Evolutionary conservation across 2,113 vertebrate genomes (phyloP).

Genomic region (Fregata magnificens): DNA sequence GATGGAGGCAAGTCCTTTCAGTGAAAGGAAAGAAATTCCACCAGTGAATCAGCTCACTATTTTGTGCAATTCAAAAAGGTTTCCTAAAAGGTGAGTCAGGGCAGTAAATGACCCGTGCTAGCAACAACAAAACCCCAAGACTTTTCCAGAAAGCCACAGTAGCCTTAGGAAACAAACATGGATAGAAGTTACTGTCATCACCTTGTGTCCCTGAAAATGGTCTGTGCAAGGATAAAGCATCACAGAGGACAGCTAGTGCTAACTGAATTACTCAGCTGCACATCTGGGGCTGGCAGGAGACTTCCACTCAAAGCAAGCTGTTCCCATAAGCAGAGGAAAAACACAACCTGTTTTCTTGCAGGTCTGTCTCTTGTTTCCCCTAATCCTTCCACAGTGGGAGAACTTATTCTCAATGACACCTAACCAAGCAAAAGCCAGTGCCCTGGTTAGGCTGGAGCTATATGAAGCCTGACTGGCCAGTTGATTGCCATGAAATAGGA

Average conservation of each 20-base stretch:
- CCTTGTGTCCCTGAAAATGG: background rate
- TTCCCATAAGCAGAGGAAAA: background rate
- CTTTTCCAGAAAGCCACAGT: background rate
- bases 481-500: background rate
- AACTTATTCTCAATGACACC: accelerated
- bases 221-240: background rate
- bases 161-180: background rate
- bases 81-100: background rate
- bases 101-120: background rate
- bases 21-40: background rate
- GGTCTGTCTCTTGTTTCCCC: background rate
- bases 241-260: background rate
- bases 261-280: background rate
- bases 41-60: background rate
- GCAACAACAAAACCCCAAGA: background rate
- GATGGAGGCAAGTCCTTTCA: background rate
- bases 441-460: background rate
- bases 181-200: background rate
- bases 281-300: background rate
- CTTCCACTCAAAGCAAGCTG: background rate
- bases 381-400: background rate
- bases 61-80: background rate
- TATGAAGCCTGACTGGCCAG: background rate
- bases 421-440: background rate
- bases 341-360: background rate